Percentiles rank a stretch among this genome's conserved stretches.
These are phyloP conservation scores for Poecilia picta DNA, from an alignment of 2,797 vertebrate species.

Conservation along the genomic window DNA sequence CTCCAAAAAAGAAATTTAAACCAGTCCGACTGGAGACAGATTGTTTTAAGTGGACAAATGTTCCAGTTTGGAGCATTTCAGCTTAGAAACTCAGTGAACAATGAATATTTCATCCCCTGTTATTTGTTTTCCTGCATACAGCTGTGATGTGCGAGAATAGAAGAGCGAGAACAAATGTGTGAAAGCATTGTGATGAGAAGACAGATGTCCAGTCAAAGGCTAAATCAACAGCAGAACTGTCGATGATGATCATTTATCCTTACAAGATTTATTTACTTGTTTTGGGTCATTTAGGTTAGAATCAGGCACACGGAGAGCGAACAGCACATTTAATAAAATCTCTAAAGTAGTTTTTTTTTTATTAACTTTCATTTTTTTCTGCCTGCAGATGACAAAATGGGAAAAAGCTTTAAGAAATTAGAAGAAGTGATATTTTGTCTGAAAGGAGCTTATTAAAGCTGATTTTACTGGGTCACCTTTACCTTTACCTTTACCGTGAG, in stretches of 20 bases:
- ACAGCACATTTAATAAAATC: background rate
- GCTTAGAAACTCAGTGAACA: background rate
- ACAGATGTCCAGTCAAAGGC: constrained; percentile 36
- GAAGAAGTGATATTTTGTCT: too few relatives aligned
- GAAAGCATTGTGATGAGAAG: constrained; percentile 41
- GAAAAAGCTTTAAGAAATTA: too few relatives aligned
- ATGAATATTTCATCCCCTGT: constrained; percentile 26
- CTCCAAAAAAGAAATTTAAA: background rate
- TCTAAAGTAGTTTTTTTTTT: too few relatives aligned
- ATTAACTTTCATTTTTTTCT: background rate
- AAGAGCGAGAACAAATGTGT: constrained; percentile 44
- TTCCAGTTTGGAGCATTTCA: background rate
- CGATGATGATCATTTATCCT: background rate
- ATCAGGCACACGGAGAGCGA: background rate
- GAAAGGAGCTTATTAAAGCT: too few relatives aligned
- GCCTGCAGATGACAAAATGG: background rate
- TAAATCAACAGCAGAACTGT: constrained; percentile 16
- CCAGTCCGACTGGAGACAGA: constrained; percentile 1
- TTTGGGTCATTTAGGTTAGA: background rate
- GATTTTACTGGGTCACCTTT: too few relatives aligned
- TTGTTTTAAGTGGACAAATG: too few relatives aligned
- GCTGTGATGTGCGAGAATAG: constrained; percentile 32
- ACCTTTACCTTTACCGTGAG: too few relatives aligned
- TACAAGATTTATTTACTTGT: background rate
- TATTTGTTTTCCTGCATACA: constrained; percentile 15